Percentiles rank a stretch among this genome's conserved stretches.
These are phyloP conservation scores for Corythoichthys intestinalis DNA, from an alignment of 2,113 vertebrate genomes.

Conservation along the genomic window DNA sequence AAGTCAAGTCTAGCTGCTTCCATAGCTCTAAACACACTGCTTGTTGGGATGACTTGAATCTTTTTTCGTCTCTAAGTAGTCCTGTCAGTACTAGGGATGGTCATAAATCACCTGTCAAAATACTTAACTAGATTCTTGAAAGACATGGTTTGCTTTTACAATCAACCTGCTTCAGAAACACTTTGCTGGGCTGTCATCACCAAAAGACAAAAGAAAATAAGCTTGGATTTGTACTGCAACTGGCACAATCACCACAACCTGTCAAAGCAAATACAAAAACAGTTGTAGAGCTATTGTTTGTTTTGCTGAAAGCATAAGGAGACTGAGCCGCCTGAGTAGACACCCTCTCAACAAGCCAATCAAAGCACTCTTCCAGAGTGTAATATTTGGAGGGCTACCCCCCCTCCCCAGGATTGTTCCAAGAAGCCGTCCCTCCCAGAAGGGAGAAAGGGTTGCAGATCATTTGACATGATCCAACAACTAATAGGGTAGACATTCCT, in stretches of 20 bases:
- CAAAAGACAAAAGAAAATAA: slow-evolving; percentile 25
- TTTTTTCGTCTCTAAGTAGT: slow-evolving; percentile 35
- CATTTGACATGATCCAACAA: slow-evolving; percentile 29
- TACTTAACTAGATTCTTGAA: slow-evolving; percentile 37
- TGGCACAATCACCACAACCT: slow-evolving; percentile 5
- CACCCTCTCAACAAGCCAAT: slow-evolving; percentile 35
- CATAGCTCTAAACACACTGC: slow-evolving; percentile 10
- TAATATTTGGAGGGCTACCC: slow-evolving; percentile 42
- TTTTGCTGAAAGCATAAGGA: slow-evolving; percentile 35
- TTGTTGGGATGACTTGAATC: slow-evolving; percentile 48
- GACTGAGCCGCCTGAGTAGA: slow-evolving; percentile 25
- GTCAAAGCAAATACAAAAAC: slow-evolving; percentile 14
- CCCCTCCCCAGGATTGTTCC: slow-evolving; percentile 8
- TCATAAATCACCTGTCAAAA: slow-evolving; percentile 50
- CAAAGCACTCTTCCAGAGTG: slow-evolving; percentile 28
- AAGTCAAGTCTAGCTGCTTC: slow-evolving; percentile 22
- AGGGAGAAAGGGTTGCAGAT: slow-evolving; percentile 27
- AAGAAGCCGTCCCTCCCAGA: slow-evolving; percentile 18
- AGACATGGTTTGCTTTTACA: slow-evolving; percentile 16
- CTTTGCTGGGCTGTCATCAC: slow-evolving; percentile 31
- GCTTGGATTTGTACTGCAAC: slow-evolving; percentile 15
- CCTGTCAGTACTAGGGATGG: slow-evolving; percentile 47
- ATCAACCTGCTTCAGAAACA: slow-evolving; percentile 26
- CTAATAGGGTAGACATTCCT: slow-evolving; percentile 27
- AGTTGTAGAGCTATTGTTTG: slow-evolving; percentile 32